Evolutionary conservation across 1,140 invertebrate species (phyloP).

Genomic region (Drosophila rhopaloa): DNA sequence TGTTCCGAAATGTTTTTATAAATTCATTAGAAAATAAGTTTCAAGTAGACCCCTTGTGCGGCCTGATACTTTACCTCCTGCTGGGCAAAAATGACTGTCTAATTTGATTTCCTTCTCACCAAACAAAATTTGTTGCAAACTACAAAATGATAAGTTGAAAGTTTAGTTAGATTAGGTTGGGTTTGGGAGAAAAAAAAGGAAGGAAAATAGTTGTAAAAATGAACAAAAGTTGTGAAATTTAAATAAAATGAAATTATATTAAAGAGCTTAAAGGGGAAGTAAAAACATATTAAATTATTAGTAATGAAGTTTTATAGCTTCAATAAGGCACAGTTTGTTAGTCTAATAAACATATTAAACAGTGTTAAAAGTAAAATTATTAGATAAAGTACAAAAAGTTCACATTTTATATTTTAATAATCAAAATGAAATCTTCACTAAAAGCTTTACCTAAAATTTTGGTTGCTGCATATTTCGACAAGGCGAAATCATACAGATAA

Average conservation of each 20-base stretch:
- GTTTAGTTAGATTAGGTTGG: slow-evolving; percentile 38
- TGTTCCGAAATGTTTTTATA: slow-evolving; percentile 74
- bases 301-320: too few species aligned
- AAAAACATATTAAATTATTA: neutral
- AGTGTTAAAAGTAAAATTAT: too few species aligned
- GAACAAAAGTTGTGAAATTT: neutral
- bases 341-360: too few species aligned
- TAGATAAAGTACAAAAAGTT: too few species aligned
- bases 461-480: slow-evolving; percentile 27
- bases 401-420: too few species aligned
- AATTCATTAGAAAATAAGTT: slow-evolving; percentile 73
- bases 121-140: slow-evolving; percentile 42
- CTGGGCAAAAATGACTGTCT: slow-evolving; percentile 47
- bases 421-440: too few species aligned
- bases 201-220: neutral
- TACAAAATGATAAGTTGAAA: slow-evolving; percentile 67
- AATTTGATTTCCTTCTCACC: slow-evolving; percentile 58
- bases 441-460: too few species aligned
- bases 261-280: neutral
- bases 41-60: neutral
- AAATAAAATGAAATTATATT: neutral
- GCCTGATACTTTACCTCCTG: neutral
- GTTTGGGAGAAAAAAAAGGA: neutral
- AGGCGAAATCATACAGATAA: slow-evolving; percentile 37
- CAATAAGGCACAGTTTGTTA: too few species aligned